A percentile compares a stretch with the other conserved stretches of the same genome.
Conservation (phyloP, 2,797 vertebrate species). For the Pagetopsis macropterus region DNA sequence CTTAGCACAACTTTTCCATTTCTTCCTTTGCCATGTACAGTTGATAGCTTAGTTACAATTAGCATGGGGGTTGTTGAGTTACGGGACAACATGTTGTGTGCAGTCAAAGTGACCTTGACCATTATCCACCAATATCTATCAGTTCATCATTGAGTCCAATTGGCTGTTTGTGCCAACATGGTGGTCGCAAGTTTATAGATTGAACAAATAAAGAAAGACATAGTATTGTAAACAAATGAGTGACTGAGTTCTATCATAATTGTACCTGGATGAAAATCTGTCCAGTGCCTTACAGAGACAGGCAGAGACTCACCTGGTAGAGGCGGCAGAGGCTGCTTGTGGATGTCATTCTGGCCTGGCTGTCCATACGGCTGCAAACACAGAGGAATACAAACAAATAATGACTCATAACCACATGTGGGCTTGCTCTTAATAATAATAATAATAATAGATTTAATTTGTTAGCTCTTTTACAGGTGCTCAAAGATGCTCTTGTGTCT, state of each 20-base stretch:
- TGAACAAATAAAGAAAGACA: background rate
- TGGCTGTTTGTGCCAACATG: too few species aligned
- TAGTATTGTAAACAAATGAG: background rate
- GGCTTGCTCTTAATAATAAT: background rate
- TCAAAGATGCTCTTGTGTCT: background rate
- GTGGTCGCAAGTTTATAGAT: background rate
- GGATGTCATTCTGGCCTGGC: slow-evolving; percentile 84
- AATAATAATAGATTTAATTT: too few species aligned
- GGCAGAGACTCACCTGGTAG: slow-evolving; percentile 80
- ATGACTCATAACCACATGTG: slow-evolving; percentile 21
- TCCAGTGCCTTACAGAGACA: background rate
- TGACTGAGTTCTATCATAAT: background rate
- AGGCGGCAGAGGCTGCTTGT: slow-evolving; percentile 86
- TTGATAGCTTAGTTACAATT: too few species aligned
- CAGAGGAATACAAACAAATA: slow-evolving; percentile 34
- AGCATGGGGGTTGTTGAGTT: too few species aligned
- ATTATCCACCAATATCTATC: too few species aligned
- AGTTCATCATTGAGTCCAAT: too few species aligned
- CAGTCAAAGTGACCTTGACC: too few species aligned
- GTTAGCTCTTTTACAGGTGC: too few species aligned
- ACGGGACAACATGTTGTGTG: too few species aligned
- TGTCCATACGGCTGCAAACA: slow-evolving; percentile 85
- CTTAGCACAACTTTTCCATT: slow-evolving; percentile 5
- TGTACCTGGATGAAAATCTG: background rate
- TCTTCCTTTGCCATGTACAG: slow-evolving; percentile 10